Evolutionary conservation across 2,113 vertebrate species (phyloP).

Genomic region (Hyperopisus bebe): DNA sequence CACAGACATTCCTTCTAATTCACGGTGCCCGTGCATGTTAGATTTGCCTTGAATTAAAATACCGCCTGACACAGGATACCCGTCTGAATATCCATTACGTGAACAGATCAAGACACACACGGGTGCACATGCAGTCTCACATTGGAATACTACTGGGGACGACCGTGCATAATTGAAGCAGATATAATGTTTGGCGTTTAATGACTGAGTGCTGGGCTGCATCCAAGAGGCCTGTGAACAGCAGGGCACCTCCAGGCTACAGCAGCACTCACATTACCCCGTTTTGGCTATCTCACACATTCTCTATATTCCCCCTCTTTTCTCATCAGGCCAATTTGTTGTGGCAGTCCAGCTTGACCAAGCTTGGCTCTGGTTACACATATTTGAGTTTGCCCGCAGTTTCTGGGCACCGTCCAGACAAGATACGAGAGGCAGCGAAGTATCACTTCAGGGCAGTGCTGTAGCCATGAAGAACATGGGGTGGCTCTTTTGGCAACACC

Average conservation of each 20-base stretch:
- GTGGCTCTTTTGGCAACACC: conserved; percentile 8
- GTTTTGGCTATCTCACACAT: conserved; percentile 51
- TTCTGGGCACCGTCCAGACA: conserved; percentile 56
- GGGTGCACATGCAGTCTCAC: neutral
- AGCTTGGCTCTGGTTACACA: conserved; percentile 65
- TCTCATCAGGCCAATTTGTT: conserved; percentile 65
- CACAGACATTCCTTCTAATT: neutral
- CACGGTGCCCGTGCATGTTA: neutral
- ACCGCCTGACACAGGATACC: neutral
- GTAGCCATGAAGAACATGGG: conserved; percentile 39
- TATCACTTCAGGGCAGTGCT: conserved; percentile 44
- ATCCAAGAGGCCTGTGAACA: conserved; percentile 57
- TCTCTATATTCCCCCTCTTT: conserved; percentile 46
- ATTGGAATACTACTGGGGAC: conserved; percentile 24
- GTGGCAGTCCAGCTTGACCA: conserved; percentile 59
- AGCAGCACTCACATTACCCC: conserved; percentile 58
- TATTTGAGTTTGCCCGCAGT: conserved; percentile 55
- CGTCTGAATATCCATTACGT: neutral
- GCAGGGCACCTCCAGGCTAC: conserved; percentile 50
- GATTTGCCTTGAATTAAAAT: neutral
- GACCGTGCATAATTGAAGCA: conserved; percentile 52
- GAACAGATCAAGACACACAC: neutral
- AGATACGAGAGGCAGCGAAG: conserved; percentile 46
- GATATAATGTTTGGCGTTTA: conserved; percentile 60
- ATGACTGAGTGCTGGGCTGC: conserved; percentile 45